phyloP scores from a whole-genome alignment of 1,140 invertebrate species.

The Pseudomyrmex gracilis region DNA sequence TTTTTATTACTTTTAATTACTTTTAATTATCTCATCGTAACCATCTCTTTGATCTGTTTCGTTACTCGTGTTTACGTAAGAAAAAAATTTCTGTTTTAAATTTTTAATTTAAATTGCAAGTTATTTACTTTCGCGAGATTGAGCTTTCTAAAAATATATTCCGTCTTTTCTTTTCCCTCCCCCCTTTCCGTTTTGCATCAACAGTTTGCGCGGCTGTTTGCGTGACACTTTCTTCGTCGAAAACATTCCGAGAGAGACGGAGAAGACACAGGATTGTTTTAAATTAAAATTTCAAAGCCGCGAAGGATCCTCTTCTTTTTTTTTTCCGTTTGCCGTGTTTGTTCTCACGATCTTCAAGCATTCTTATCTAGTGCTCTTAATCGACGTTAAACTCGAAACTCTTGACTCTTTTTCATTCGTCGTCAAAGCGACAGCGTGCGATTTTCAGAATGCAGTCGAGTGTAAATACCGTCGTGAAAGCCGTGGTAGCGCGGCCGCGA shows the following conservation, averaged over 20 bases:
- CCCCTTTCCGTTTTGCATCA: too few relatives aligned
- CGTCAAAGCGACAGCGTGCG: conserved; percentile 46
- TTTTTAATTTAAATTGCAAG: too few relatives aligned
- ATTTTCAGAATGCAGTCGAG: conserved; percentile 72
- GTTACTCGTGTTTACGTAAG: too few relatives aligned
- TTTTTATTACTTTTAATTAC: too few relatives aligned
- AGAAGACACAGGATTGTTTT: not conserved
- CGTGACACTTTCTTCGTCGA: too few relatives aligned
- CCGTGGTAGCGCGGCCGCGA: conserved; percentile 37
- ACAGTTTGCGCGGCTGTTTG: too few relatives aligned
- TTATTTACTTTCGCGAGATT: too few relatives aligned
- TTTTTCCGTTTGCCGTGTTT: not conserved
- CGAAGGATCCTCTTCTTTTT: not conserved
- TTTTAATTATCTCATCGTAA: too few relatives aligned
- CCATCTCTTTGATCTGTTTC: too few relatives aligned
- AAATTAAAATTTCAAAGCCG: not conserved
- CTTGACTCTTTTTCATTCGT: conserved; percentile 36
- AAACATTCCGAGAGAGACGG: too few relatives aligned
- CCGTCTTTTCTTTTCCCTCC: not conserved
- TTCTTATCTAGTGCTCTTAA: conserved; percentile 48
- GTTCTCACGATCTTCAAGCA: conserved; percentile 43
- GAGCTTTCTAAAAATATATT: too few relatives aligned
- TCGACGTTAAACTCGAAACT: conserved; percentile 45
- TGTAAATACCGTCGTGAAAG: conserved; percentile 70
- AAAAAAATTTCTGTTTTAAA: too few relatives aligned